These are phyloP conservation scores for Mamestra configurata DNA, from an alignment of 1,140 invertebrate species.

Conservation along the genomic window DNA sequence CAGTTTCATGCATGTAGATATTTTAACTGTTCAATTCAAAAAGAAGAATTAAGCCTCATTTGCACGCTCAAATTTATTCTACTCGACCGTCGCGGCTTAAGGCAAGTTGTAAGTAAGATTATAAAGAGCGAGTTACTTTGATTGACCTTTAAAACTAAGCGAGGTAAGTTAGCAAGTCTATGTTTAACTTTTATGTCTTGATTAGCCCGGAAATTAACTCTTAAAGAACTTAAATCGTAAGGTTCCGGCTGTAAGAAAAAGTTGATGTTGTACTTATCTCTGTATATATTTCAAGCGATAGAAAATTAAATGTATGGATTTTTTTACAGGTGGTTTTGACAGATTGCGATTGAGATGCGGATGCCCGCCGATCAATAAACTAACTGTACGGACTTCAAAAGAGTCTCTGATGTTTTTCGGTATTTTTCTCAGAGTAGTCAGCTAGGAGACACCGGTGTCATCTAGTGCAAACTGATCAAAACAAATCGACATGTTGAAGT, in stretches of 20 bases:
- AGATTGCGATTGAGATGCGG: too few relatives aligned
- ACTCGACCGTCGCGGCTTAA: conserved; percentile 11
- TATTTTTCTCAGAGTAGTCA: too few relatives aligned
- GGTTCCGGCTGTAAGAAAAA: neutral
- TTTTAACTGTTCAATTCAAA: conserved; percentile 4
- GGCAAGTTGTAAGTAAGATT: conserved; percentile 2
- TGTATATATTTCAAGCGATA: too few relatives aligned
- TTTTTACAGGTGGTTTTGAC: too few relatives aligned
- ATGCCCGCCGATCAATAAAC: too few relatives aligned
- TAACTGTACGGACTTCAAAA: too few relatives aligned
- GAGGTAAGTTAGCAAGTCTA: conserved; percentile 5
- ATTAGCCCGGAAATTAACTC: conserved; percentile 18
- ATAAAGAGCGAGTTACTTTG: conserved; percentile 16
- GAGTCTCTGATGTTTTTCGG: too few relatives aligned
- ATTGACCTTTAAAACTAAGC: conserved; percentile 30
- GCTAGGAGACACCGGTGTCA: too few relatives aligned
- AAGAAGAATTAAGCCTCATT: neutral
- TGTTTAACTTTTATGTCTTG: conserved; percentile 18
- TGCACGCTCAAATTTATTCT: neutral
- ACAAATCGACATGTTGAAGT: too few relatives aligned
- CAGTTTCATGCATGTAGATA: too few relatives aligned
- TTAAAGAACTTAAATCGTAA: neutral
- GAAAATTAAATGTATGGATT: too few relatives aligned
- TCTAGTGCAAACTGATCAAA: too few relatives aligned
- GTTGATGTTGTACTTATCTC: neutral